These are phyloP conservation scores for Etheostoma spectabile DNA, from an alignment of 2,113 vertebrate species.

Conservation along the genomic window DNA sequence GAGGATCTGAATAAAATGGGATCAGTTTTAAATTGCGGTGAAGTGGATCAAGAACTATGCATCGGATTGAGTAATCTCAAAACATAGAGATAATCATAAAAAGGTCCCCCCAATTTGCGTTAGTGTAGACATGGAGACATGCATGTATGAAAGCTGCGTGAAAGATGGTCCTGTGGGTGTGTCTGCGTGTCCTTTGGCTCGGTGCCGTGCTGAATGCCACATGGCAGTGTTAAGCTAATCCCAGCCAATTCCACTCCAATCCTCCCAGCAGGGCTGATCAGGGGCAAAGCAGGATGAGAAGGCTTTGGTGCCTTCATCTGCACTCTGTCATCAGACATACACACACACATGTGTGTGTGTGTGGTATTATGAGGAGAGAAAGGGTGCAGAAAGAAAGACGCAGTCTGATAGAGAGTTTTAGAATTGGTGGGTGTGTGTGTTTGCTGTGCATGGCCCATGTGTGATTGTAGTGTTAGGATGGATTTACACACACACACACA, in stretches of 20 bases:
- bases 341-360: background rate
- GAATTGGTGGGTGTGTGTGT: background rate
- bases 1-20: background rate
- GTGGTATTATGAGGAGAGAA: background rate
- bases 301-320: slow-evolving; percentile 55
- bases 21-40: background rate
- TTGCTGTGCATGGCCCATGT: background rate
- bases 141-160: background rate
- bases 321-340: slow-evolving; percentile 3
- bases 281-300: slow-evolving; percentile 58
- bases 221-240: slow-evolving; percentile 55
- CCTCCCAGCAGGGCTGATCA: slow-evolving; percentile 55
- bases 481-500: background rate
- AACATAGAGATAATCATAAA: background rate
- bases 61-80: background rate
- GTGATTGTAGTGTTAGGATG: background rate
- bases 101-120: too few species aligned
- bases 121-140: background rate
- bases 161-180: slow-evolving; percentile 30
- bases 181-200: slow-evolving; percentile 39
- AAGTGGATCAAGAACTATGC: background rate
- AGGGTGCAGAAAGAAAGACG: too few species aligned
- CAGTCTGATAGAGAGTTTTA: background rate
- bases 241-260: slow-evolving; percentile 61
- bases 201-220: slow-evolving; percentile 52